Base-by-base conservation (phyloP, 1,140 invertebrate species). In the Ditylenchus dipsaci region DNA sequence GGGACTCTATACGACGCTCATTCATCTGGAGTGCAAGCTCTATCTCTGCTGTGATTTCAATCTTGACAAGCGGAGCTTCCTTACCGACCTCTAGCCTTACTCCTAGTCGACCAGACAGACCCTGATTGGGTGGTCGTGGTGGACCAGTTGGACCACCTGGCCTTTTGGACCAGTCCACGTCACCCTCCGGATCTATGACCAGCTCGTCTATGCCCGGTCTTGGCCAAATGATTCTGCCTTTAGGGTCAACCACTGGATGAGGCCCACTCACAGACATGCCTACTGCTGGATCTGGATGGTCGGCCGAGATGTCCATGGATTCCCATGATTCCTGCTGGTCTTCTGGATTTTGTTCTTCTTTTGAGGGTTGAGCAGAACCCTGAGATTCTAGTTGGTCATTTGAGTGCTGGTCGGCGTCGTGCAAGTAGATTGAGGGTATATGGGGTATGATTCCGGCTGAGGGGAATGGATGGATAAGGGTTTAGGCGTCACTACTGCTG, bases 41-140 rank as follows among this genome's bases (percentile, higher is more conserved):
- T 62, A 77, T 62, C 75, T 75, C 78, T 57, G 64, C 43, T 58
- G 64, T n/a, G 64, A 69, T n/a, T 67, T 72, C 65, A 74, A 79
- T 61, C 19, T 49, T 21, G n/a, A 73, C 17, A 0, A 73, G 23
- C 8, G 49, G 49, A 5, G 33, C 33, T 11, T 38, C 33, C 33
- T 5, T 5, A 38, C 3, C 33, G 3, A 38, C 33, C 33, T 38
- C 33, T n/a, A n/a, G n/a, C n/a, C n/a, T n/a, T 11, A 11, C 33
- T 38, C 33, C 33, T 5, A 38, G 33, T 11, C 33, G 33, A 5
- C 11, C 11, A 38, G 3, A 3, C 33, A 38, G 33, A 3, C 3
- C 33, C 11, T 38, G 3, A 5, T 11, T 3, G 11, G 33, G 33
- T n/a, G n/a, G n/a, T n/a, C n/a, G n/a, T n/a, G n/a, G n/a, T n/a